Percentiles rank a stretch among this genome's conserved stretches.
Evolutionary conservation across 1,140 invertebrate species (phyloP).

Genomic region (Drosophila aff.): DNA sequence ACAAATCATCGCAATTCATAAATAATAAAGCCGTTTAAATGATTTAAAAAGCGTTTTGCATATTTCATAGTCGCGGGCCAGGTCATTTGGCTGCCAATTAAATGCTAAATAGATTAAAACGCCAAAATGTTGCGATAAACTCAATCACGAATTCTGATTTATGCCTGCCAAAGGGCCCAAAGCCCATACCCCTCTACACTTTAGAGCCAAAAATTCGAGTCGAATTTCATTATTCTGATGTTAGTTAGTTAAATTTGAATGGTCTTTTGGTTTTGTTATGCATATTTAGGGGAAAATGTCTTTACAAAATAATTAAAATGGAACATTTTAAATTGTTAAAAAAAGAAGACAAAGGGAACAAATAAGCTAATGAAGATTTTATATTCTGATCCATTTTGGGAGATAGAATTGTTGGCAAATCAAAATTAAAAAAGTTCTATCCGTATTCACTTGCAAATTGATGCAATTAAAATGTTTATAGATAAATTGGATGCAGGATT

Average conservation of each 20-base stretch:
- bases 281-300: background rate
- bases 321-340: too few relatives aligned
- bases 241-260: background rate
- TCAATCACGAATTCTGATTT: constrained; percentile 59
- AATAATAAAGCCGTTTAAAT: constrained; percentile 59
- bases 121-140: constrained; percentile 49
- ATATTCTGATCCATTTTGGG: too few relatives aligned
- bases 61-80: constrained; percentile 28
- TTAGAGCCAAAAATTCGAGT: background rate
- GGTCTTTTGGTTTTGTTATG: background rate
- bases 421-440: background rate
- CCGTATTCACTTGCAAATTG: background rate
- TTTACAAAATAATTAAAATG: background rate
- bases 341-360: background rate
- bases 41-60: constrained; percentile 52
- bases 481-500: background rate
- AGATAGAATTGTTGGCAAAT: too few relatives aligned
- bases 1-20: constrained; percentile 54
- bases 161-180: constrained; percentile 31
- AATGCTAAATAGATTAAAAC: constrained; percentile 65
- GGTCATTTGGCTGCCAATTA: constrained; percentile 50
- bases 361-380: background rate
- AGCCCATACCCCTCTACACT: background rate
- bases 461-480: background rate
- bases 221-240: constrained; percentile 3